Conservation (phyloP, 92 coral and sea anemone species). For the Anthopleura xanthogrammica region DNA sequence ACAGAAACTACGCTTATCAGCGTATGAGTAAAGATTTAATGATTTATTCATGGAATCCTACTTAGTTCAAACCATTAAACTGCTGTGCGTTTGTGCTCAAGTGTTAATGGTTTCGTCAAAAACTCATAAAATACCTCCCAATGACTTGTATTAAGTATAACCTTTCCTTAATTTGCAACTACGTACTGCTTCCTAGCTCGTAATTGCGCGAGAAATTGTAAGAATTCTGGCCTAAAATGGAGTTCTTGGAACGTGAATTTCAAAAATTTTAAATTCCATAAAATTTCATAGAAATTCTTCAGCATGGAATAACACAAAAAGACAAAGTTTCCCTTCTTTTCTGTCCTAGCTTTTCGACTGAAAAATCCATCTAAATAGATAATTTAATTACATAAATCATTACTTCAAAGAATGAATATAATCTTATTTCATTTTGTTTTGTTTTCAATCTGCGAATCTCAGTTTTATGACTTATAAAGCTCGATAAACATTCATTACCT, state of each 20-base stretch:
- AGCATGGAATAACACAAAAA: neutral
- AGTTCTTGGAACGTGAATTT: too few relatives aligned
- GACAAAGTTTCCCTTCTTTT: neutral
- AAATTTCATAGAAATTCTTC: neutral
- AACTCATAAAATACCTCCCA: neutral
- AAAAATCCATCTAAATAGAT: neutral
- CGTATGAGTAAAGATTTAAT: neutral
- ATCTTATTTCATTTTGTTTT: neutral
- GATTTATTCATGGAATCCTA: neutral
- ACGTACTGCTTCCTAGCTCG: neutral
- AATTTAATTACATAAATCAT: slow-evolving; percentile 8
- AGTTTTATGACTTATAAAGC: neutral
- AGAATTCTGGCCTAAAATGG: too few relatives aligned
- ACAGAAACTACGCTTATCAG: neutral
- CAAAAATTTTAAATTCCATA: neutral
- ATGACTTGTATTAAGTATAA: neutral
- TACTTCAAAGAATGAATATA: neutral
- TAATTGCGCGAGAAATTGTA: neutral
- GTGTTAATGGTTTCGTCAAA: neutral
- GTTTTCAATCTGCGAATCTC: neutral
- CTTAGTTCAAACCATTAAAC: slow-evolving; percentile 1
- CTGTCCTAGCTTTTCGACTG: neutral
- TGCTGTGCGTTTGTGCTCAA: neutral
- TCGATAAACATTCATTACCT: neutral
- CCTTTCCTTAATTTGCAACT: neutral